A percentile compares a stretch with the other conserved stretches of the same genome.
phyloP scores from a whole-genome alignment of 1,140 invertebrate genomes.

The Polyergus mexicanus region DNA sequence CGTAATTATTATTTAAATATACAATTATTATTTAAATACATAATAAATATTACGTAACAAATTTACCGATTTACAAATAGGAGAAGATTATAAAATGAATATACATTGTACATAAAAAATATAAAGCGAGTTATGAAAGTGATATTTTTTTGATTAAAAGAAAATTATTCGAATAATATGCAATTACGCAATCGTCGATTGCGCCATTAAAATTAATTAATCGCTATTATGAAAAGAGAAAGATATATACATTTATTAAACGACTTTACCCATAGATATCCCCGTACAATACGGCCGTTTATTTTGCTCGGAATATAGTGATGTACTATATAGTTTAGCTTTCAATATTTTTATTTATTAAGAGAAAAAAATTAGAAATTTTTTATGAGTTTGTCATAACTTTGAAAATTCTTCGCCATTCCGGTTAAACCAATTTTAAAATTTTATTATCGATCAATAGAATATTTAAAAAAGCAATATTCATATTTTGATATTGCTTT shows the following conservation, averaged over 20 bases:
- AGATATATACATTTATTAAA: slow-evolving; percentile 46
- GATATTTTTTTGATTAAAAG: not conserved
- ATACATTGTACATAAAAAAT: not conserved
- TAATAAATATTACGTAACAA: slow-evolving; percentile 8
- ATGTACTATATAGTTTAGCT: slow-evolving; percentile 42
- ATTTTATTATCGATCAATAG: not conserved
- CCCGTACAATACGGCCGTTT: slow-evolving; percentile 42
- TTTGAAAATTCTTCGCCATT: not conserved
- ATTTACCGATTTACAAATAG: not conserved
- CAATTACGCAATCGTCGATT: slow-evolving; percentile 1
- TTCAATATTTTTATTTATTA: slow-evolving; percentile 46
- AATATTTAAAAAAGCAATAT: not conserved
- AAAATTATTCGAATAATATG: slow-evolving; percentile 12
- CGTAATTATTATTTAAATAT: not conserved
- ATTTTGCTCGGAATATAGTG: slow-evolving; percentile 38
- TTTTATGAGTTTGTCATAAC: not conserved
- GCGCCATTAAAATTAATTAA: slow-evolving; percentile 47
- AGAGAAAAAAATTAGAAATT: slow-evolving; percentile 28
- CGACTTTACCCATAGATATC: slow-evolving; percentile 8
- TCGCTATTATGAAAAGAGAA: slow-evolving; percentile 15
- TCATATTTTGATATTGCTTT: not conserved
- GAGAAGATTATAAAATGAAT: not conserved
- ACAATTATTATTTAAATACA: not conserved
- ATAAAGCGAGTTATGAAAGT: not conserved
- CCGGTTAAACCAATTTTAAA: not conserved